Evolutionary conservation across 2,888 invertebrate species (phyloP), one percentile per base, ranked within the genome.

Genomic region (Megalurothrips usitatus): DNA sequence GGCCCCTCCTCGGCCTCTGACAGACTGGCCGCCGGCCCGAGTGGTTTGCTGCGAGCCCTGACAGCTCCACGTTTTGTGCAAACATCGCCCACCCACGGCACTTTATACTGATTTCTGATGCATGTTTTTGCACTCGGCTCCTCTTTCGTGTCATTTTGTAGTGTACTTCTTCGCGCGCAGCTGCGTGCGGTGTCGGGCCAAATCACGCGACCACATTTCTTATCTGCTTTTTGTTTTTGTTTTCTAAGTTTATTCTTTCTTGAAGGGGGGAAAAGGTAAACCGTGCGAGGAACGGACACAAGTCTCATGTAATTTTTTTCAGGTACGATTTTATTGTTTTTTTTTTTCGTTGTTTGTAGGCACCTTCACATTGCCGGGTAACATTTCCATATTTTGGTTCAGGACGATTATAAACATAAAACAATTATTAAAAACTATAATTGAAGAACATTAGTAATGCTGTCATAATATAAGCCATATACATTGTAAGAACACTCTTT

Each of bases 311-410:
- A 43, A 43, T 12, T 26, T 23, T 75, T 75, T 75, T 75, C 68
- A 75, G 68, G 68, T 75, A 75, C 68, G 23, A 26, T 23, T 75
- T 75, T 26, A 23, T 68, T 63, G 10, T 63, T 68, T 75, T 10
- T 68, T 68, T 68, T 75, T 75, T 75, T 75, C 68, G 68, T 75
- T 75, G 68, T 75, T 75, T 75, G 23, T 23, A 75, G 68, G 68
- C 68, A 75, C 68, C 68, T 75, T 75, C 68, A 75, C 26, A 75
- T 75, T 75, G 68, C 68, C 68, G 23, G 68, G 68, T 75, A 75
- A 75, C 68, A 75, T 75, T 75, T 75, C 68, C 68, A 75, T 75
- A 75, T 75, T 75, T 75, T 75, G 68, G 68, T 75, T 75, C 68
- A 75, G 68, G 68, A 26, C 68, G 68, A 75, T 75, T 75, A 75